Percentiles rank a stretch among this genome's conserved stretches.
Evolutionary conservation across 2,888 invertebrate species (phyloP).

Genomic region (Sphecodes monilicornis): DNA sequence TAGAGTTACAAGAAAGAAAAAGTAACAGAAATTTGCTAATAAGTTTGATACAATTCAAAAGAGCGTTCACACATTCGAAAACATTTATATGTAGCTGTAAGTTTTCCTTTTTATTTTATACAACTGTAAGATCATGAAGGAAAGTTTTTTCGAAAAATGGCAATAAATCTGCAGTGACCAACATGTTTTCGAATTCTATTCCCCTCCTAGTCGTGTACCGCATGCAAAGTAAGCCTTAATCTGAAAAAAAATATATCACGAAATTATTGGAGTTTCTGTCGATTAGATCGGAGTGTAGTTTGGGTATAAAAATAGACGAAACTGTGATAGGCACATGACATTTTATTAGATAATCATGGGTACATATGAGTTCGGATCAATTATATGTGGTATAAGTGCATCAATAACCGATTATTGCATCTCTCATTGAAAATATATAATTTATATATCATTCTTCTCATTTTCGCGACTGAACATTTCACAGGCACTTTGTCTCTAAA

Average conservation of each 20-base stretch:
- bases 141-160: constrained; percentile 47
- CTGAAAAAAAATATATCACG: constrained; percentile 46
- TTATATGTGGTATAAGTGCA: constrained; percentile 74
- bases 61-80: constrained; percentile 19
- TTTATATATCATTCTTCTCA: constrained; percentile 68
- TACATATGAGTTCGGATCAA: constrained; percentile 78
- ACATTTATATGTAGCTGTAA: constrained; percentile 35
- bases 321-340: constrained; percentile 78
- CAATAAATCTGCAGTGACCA: constrained; percentile 59
- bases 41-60: constrained; percentile 3
- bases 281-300: not conserved
- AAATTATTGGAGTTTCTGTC: constrained; percentile 24
- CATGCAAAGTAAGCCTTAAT: constrained; percentile 53
- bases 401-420: constrained; percentile 77
- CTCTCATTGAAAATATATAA: constrained; percentile 79
- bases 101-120: constrained; percentile 52
- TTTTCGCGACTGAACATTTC: constrained; percentile 75
- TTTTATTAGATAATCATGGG: constrained; percentile 79
- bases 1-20: constrained; percentile 3
- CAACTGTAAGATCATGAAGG: constrained; percentile 35
- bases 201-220: constrained; percentile 38
- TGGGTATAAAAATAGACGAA: constrained; percentile 31
- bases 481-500: constrained; percentile 82
- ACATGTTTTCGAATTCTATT: constrained; percentile 34
- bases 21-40: constrained; percentile 6